Conservation (phyloP, 1,140 invertebrate species). For the Penaeus japonicus region DNA sequence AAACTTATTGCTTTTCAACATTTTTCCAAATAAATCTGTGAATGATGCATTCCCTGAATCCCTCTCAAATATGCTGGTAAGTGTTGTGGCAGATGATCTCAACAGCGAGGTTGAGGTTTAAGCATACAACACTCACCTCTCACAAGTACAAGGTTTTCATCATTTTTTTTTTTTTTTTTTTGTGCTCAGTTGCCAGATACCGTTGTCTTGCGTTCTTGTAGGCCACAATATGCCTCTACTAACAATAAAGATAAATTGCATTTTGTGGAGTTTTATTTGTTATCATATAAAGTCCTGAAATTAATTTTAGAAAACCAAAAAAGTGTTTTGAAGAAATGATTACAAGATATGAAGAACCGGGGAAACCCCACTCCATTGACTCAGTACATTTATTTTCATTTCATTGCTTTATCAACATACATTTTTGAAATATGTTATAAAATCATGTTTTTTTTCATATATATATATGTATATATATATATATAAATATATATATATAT, state of each 20-base stretch:
- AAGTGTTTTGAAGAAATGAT: neutral
- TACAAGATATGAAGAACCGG: no score
- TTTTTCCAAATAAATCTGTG: neutral
- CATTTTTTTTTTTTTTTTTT: slow-evolving; percentile 35
- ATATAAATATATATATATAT: no score
- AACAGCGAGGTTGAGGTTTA: no score
- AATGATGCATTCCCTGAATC: slow-evolving; percentile 30
- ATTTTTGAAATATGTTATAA: no score
- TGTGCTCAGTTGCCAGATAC: slow-evolving; percentile 40
- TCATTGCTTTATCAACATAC: no score
- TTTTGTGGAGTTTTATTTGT: neutral
- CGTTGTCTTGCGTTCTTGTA: slow-evolving; percentile 42
- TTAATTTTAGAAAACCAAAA: no score
- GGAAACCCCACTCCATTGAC: no score
- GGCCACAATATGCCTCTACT: slow-evolving; percentile 51
- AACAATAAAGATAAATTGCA: neutral
- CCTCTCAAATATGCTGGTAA: slow-evolving; percentile 13
- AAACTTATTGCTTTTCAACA: neutral
- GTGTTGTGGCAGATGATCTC: neutral
- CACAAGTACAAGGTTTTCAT: slow-evolving; percentile 43
- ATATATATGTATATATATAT: neutral
- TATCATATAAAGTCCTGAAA: neutral
- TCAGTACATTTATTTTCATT: no score
- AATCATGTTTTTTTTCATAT: no score
- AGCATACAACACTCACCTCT: neutral